Evolutionary conservation across 2,113 vertebrate species (phyloP).

Genomic region (Otolemur garnettii): DNA sequence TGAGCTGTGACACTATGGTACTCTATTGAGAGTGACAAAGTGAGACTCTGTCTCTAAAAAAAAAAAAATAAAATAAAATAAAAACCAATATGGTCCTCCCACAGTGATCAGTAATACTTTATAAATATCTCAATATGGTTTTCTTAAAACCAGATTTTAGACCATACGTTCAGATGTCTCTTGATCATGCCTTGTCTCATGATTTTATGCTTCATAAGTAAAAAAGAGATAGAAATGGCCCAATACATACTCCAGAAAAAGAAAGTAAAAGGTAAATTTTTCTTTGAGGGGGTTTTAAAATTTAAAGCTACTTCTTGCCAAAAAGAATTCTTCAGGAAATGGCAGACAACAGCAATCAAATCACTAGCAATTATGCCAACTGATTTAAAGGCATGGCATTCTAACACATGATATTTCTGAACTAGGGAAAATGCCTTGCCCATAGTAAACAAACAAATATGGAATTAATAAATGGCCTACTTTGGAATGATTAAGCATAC

Average conservation of each 20-base stretch:
- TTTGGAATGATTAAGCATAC: constrained; percentile 35
- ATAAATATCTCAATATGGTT: constrained; percentile 46
- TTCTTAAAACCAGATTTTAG: constrained; percentile 63
- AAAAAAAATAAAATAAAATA: no score
- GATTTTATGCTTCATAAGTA: constrained; percentile 42
- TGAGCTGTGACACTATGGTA: no score
- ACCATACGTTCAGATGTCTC: constrained; percentile 29
- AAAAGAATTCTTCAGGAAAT: constrained; percentile 44
- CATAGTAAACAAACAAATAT: constrained; percentile 38
- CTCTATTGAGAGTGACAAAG: no score
- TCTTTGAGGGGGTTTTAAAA: constrained; percentile 29
- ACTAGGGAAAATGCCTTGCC: neutral
- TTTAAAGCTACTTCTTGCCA: constrained; percentile 3
- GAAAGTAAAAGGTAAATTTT: constrained; percentile 34
- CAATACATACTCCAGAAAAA: constrained; percentile 40
- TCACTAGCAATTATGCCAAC: neutral
- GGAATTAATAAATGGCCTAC: constrained; percentile 27
- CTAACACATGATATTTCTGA: constrained; percentile 13
- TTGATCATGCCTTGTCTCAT: neutral
- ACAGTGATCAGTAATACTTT: constrained; percentile 1
- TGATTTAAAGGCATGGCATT: constrained; percentile 51
- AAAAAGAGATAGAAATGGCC: constrained; percentile 46
- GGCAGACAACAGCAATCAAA: constrained; percentile 24
- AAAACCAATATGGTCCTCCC: neutral
- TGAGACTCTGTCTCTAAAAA: no score